Evolutionary conservation across 2,113 vertebrate species (phyloP).

Genomic region (Xiphophorus maculatus): DNA sequence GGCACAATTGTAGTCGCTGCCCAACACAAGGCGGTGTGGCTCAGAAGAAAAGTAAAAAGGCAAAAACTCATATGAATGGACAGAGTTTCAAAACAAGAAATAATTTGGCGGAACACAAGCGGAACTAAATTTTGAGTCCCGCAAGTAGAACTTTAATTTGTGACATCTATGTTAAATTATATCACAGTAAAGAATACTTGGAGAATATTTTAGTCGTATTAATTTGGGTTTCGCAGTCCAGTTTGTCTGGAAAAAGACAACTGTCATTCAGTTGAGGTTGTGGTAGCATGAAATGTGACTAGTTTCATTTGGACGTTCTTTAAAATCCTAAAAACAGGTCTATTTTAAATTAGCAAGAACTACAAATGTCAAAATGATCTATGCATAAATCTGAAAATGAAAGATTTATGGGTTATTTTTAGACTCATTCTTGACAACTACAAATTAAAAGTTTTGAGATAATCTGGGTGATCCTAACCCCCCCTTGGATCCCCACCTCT

Average conservation of each 20-base stretch:
- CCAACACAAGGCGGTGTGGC: constrained; percentile 9
- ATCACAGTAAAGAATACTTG: neutral
- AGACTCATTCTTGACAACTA: neutral
- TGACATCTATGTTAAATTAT: neutral
- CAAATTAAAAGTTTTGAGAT: neutral
- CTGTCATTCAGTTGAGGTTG: neutral
- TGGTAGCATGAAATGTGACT: neutral
- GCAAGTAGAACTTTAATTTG: too few species aligned
- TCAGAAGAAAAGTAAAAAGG: neutral
- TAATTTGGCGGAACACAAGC: neutral
- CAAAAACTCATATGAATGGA: constrained; percentile 26
- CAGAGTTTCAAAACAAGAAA: neutral
- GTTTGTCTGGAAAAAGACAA: neutral
- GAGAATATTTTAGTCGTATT: neutral
- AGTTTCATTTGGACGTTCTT: neutral
- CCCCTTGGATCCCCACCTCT: too few species aligned
- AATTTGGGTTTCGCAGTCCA: neutral
- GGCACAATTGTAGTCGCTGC: constrained; percentile 21
- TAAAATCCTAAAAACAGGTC: neutral
- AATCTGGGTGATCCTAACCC: neutral
- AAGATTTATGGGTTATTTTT: neutral
- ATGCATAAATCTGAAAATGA: neutral
- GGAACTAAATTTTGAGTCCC: too few species aligned
- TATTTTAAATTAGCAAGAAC: neutral
- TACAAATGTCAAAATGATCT: neutral